Evolutionary conservation across 2,888 invertebrate genomes (phyloP), one percentile per base, ranked within the genome.

Genomic region (Willowsia nigromaculata): DNA sequence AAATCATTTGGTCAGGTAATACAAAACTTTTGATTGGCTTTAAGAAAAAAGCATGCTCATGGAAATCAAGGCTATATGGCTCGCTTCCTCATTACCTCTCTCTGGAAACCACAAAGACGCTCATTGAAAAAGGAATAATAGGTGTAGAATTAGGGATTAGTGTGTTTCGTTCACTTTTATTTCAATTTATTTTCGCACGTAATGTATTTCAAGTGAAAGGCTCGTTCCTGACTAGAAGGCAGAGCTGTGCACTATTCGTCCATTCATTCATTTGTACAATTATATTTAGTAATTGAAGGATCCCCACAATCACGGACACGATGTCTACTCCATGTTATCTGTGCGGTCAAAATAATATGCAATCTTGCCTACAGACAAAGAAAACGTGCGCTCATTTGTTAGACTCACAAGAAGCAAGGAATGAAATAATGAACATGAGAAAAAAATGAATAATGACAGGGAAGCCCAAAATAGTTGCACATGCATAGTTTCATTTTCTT

Each of bases 1-100:
- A 83, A 83, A 83, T 83, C 47, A 33, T 43, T 25, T 1, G n/a
- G 83, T 33, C 83, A 83, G 83, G 83, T 83, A 83, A 83, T 18
- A 30, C 25, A 25, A 50, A 59, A 25, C 18, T 50, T 78, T 76
- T 50, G 30, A 76, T 76, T 76, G 15, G 37, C 30, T 76, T 30
- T 30, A 40, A 37, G n/a, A 40, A 18, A 22, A 6, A 74, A 7
- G 1, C 9, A 74, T 2, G 47, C 25, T 6, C 59, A 59, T 27
- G 22, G 59, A 33, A 30, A 59, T n/a, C 50, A 80, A 80, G 37
- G 56, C n/a, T 22, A 53, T 13, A 15, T 53, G 18, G 78, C n/a
- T n/a, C 11, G 53, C 27, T 50, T 47, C 15, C 71, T 71, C 71
- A 37, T 11, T 37, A 33, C 37, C 33, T 59, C 18, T 13, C 11